phyloP scores from a whole-genome alignment of 2,113 vertebrate genomes.

The Myrmophylax atrothorax region DNA sequence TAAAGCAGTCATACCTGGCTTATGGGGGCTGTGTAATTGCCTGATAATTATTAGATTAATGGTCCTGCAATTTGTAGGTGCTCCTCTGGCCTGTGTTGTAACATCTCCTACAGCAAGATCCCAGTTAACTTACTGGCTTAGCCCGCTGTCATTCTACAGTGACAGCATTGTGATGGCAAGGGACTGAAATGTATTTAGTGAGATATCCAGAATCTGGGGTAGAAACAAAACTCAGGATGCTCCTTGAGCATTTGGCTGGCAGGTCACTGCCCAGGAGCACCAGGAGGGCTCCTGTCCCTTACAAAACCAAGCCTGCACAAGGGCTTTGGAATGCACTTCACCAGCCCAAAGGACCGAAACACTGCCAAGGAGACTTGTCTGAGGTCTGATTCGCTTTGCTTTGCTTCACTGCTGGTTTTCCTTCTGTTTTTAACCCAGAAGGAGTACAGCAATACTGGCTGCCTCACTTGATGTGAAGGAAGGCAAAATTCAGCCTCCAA shows the following conservation, averaged over 20 bases:
- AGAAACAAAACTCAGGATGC: background rate
- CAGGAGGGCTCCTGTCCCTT: accelerated
- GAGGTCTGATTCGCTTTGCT: background rate
- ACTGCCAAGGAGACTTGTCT: background rate
- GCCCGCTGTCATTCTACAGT: background rate
- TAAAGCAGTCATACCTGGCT: background rate
- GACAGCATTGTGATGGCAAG: accelerated
- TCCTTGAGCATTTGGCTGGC: background rate
- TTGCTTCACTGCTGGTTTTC: background rate
- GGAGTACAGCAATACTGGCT: background rate
- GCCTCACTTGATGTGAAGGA: background rate
- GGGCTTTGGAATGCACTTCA: background rate
- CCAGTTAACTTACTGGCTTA: background rate
- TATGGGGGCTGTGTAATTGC: background rate
- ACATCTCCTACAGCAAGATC: background rate
- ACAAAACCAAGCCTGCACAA: background rate
- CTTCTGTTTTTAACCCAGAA: background rate
- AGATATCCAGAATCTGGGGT: background rate
- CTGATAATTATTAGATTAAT: background rate
- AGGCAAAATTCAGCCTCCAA: background rate
- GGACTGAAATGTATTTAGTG: background rate
- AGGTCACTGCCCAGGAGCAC: background rate
- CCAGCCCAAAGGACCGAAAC: accelerated
- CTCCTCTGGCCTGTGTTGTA: background rate
- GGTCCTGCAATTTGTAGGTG: background rate